Conservation (phyloP, 1,140 invertebrate species). For the Plectus sambesii region DNA sequence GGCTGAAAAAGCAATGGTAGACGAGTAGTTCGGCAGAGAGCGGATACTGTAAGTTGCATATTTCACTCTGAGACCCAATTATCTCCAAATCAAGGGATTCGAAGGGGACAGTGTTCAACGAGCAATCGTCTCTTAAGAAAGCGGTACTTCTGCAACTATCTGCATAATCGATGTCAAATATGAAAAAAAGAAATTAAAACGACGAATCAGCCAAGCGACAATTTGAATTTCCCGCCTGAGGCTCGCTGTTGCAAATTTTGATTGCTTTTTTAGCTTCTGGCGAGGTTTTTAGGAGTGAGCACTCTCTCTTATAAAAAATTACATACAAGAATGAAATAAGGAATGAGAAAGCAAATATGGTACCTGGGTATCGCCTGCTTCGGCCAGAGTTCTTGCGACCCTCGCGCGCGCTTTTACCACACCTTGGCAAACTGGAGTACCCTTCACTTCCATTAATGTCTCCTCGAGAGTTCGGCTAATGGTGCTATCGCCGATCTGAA, state of each 20-base stretch:
- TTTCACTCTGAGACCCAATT: slow-evolving; percentile 5
- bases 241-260: too few species aligned
- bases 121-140: too few species aligned
- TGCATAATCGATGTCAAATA: background rate
- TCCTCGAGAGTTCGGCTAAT: background rate
- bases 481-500: slow-evolving; percentile 36
- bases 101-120: too few species aligned
- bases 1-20: slow-evolving; percentile 41
- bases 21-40: slow-evolving; percentile 44
- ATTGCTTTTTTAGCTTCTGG: too few species aligned
- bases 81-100: background rate
- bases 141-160: too few species aligned
- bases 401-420: slow-evolving; percentile 57
- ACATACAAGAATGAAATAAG: background rate
- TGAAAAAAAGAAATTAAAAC: too few species aligned
- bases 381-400: slow-evolving; percentile 53
- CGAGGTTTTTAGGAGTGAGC: too few species aligned
- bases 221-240: too few species aligned
- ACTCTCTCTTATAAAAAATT: too few species aligned
- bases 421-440: slow-evolving; percentile 62
- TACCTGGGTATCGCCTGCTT: slow-evolving; percentile 48
- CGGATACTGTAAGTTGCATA: background rate
- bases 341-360: slow-evolving; percentile 1
- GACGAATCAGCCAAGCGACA: too few species aligned
- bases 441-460: slow-evolving; percentile 49